phyloP scores from a whole-genome alignment of 2,113 vertebrate genomes.

The Hydropotes inermis region DNA sequence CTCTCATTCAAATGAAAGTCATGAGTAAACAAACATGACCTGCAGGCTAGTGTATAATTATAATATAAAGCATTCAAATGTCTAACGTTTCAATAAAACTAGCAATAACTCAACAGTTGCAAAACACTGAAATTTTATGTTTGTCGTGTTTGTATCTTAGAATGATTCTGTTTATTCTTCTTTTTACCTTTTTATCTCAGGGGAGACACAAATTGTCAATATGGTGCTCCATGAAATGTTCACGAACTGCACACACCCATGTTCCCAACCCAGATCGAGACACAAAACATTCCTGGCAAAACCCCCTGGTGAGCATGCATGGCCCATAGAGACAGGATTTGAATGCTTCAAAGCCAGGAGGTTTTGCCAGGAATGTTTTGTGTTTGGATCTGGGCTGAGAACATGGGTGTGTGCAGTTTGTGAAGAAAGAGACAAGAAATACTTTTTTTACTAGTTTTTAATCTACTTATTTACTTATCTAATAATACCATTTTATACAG shows the following conservation, averaged over 20 bases:
- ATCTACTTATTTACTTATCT: background rate
- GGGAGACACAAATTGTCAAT: background rate
- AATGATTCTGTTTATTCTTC: background rate
- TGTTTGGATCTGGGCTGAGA: background rate
- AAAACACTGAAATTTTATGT: background rate
- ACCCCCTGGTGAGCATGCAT: background rate
- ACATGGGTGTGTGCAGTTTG: background rate
- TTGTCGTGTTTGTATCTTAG: background rate
- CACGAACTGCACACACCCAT: background rate
- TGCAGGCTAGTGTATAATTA: background rate
- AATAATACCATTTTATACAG: background rate
- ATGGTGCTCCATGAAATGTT: accelerated
- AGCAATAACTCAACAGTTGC: background rate
- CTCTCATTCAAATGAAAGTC: background rate
- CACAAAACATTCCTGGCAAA: background rate
- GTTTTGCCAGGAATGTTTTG: background rate
- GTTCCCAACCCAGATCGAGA: background rate
- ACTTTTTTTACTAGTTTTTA: background rate
- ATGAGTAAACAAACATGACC: background rate
- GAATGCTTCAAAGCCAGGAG: background rate
- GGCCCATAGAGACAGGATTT: background rate
- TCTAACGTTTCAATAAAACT: background rate
- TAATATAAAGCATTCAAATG: background rate
- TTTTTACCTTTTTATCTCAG: background rate
- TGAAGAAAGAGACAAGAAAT: background rate